Evolutionary conservation across 2,888 invertebrate genomes (phyloP), one percentile per base, ranked within the genome.

Genomic region (Acleris holmiana): DNA sequence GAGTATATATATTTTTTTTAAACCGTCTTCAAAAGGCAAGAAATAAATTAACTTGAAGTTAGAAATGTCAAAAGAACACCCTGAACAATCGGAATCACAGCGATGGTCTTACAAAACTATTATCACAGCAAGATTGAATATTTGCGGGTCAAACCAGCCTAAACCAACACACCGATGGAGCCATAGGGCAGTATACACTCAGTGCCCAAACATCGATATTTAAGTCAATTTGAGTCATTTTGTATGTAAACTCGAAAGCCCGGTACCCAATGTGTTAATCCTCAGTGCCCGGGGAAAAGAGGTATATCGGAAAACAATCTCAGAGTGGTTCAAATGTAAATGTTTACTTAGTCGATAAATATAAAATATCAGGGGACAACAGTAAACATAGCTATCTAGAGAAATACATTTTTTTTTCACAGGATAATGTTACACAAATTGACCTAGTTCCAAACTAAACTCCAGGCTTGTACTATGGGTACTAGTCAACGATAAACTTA

Each of bases 121-220:
- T 79, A 84, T 73, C 69, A 67, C 62, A 69, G 75, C 76, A 77
- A 71, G 68, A 80, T 77, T 78, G 82, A 78, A 83, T 86, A 80
- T 86, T 84, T 84, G 79, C 78, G 67, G 66, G 78, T 78, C 76
- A 73, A 76, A 77, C 69, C 74, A 73, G 74, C 85, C 85, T 84
- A 83, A 78, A 72, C 75, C 82, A 86, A 86, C 85, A 84, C 67
- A 77, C 75, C 78, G 70, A 82, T 78, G 76, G 80, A 82, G 81
- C 75, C 77, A 77, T 81, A 78, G 10, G 3, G 29, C 29, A 29
- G 29, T 29, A 13, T 29, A 29, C 10, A 10, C 29, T 10, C 29
- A 13, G 10, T 10, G 29, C 29, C 29, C 29, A 29, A 10, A 29
- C 3, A 10, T 29, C 10, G 0, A 13, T 0, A 13, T 29, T 8